Base-by-base conservation (phyloP, 2,797 vertebrate species). In the Squalus acanthias region DNA sequence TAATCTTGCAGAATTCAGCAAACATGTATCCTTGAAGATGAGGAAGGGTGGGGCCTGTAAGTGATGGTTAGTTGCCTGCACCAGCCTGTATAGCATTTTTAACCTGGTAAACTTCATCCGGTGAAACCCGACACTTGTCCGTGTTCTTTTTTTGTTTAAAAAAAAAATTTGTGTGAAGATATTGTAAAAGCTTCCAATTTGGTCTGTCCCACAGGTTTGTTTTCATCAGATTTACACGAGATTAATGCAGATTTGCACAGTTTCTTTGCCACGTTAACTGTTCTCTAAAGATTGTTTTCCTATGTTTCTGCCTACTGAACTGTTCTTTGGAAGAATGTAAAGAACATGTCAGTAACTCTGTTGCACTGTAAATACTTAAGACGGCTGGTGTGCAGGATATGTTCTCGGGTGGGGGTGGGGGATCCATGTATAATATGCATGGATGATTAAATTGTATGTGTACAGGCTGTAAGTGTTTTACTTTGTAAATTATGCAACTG, bases 171-270 rank as follows among this genome's bases (percentile, higher is more conserved):
- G 4, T 1, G 9, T 69, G 67, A 69, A 24, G 91, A 69, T 69
- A 26, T 69, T 93, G 6, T 46, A 24, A 24, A 69, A 46, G 22
- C 65, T 33, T 69, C 39, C 26, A 74, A n/a, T 74, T 74, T 57
- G 50, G 33, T 60, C 10, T 53, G 50, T 76, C 65, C 63, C 15
- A 8, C 26, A 17, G 24, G 46, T 95, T 95, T 95, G 26, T 72
- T 94, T 82, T 57, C 29, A 79, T 79, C 97, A 97, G 97, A 97
- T 97, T 95, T 97, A 97, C 97, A 97, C 97, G 97, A 97, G 97
- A 96, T 96, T 96, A 97, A 97, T 97, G 98, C 98, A 98, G 97
- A 98, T 98, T 98, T 98, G 98, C 98, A 98, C 98, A 98, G 96
- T 97, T 97, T 97, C 97, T 98, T 98, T 98, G 98, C 98, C 97